These are phyloP conservation scores for Baccha elongata DNA, from an alignment of 2,888 invertebrate genomes.

Conservation along the genomic window DNA sequence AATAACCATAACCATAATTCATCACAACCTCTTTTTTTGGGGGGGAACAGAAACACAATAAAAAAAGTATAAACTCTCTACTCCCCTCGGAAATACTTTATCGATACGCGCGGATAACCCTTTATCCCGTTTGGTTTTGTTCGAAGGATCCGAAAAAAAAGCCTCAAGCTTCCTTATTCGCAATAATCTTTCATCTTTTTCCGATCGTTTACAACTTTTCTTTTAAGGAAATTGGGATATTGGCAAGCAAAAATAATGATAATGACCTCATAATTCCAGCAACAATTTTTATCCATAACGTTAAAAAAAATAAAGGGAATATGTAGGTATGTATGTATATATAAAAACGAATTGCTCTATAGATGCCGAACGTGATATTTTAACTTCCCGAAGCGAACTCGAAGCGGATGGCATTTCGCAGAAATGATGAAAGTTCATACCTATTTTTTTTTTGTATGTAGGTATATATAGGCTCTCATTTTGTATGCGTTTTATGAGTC, in stretches of 20 bases:
- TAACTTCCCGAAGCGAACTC: constrained; percentile 1
- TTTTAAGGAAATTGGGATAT: constrained; percentile 26
- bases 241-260: constrained; percentile 42
- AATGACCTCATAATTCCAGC: constrained; percentile 26
- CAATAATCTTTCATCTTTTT: constrained; percentile 16
- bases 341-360: neutral
- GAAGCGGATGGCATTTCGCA: constrained; percentile 2
- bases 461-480: neutral
- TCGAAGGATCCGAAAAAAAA: neutral
- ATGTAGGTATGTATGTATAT: neutral
- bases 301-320: neutral
- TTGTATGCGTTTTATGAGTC: neutral
- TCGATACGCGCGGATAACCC: constrained; percentile 28
- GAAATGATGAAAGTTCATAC: constrained; percentile 23
- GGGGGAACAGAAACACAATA: neutral
- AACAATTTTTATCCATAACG: neutral
- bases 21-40: constrained; percentile 41
- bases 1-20: constrained; percentile 57
- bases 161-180: neutral
- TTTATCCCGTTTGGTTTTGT: constrained; percentile 30
- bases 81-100: constrained; percentile 16
- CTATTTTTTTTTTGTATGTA: neutral
- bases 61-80: neutral
- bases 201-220: constrained; percentile 29
- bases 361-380: constrained; percentile 13